Evolutionary conservation across 2,113 vertebrate genomes (phyloP), one percentile per base, ranked within the genome.

Genomic region (Megaleporinus macrocephalus): DNA sequence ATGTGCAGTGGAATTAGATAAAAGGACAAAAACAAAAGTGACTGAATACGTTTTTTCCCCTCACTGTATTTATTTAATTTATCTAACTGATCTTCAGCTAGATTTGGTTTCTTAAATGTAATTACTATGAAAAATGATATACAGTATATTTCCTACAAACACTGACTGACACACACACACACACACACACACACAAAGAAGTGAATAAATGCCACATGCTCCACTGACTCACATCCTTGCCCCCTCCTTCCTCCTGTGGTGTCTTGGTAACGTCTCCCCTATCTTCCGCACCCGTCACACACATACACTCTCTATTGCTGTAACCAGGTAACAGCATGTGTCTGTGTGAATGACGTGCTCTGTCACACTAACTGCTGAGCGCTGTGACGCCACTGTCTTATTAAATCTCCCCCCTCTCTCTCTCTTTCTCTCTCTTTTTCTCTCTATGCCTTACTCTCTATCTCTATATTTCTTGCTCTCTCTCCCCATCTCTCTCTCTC

Each of bases 301-400:
- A 86, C 86, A 89, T 85, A 84, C 12, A 53, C 26, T 57, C 30
- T 83, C 78, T 83, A 26, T n/a, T 59, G 72, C 82, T 79, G 92
- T 94, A 94, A 93, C 91, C 88, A 91, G 93, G 92, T 94, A 94
- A 94, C 91, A 30, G 33, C 59, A 73, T 70, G 68, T 11, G 59
- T 47, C 62, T 77, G 59, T 26, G 68, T 83, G 78, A 83, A 68
- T 73, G 78, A 73, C 44, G 33, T 76, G 41, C 41, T 78, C 78
- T 88, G 81, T 79, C 73, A 80, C 41, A 59, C 53, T 77, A 33
- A 65, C 22, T n/a, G 53, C 62, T 81, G 29, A 36, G 65, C 47
- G 49, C 82, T 61, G 59, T 79, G 29, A 86, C 71, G 80, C 55
- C 75, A 73, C 62, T 76, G 77, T 62, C 68, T 82, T 73, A 76